Base-by-base conservation (phyloP, 1,140 invertebrate genomes). In the Steinernema feltiae region DNA sequence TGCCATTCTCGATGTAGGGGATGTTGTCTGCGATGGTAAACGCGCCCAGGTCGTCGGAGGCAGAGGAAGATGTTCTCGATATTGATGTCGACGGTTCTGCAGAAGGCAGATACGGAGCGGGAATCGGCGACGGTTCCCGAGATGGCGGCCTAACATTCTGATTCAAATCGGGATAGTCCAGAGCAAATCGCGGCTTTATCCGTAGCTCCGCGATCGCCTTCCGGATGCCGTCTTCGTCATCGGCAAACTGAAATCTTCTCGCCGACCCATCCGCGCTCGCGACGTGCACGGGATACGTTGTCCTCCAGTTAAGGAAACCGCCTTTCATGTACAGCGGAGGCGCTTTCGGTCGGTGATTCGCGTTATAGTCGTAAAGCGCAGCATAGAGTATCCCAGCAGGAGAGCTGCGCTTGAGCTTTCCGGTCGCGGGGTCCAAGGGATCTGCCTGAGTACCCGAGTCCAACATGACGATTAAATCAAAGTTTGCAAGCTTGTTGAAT, bases 191-290 rank as follows among this genome's bases (percentile, higher is more conserved):
- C 53, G 15, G 2, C 53, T 7, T 3, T 63, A 3, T n/a, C 15
- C 53, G 53, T 3, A 63, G 53, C 53, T 12, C 24, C 53, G 53
- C 53, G 24, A 63, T 63, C 53, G 53, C 53, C 53, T 63, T 63
- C 24, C 3, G 3, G 53, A 63, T 63, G 15, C 24, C 24, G 53
- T 21, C 24, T 27, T 63, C 53, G 15, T 27, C 53, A 15, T 15
- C 53, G 2, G 7, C 53, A 63, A 46, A 46, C 41, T 27, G 53
- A 63, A 7, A 27, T 27, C 53, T 63, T 63, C n/a, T n/a, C 24
- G 53, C 53, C 24, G 53, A 63, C 24, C 53, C 53, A 27, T 63
- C 53, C 15, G 53, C 15, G 24, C 53, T 63, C 7, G 53, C 53
- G 7, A 27, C 24, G 53, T 63, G 24, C 24, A 63, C 24, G 3